Conservation (phyloP, 2,888 invertebrate species). For the Melikaiella ostensackeni region DNA sequence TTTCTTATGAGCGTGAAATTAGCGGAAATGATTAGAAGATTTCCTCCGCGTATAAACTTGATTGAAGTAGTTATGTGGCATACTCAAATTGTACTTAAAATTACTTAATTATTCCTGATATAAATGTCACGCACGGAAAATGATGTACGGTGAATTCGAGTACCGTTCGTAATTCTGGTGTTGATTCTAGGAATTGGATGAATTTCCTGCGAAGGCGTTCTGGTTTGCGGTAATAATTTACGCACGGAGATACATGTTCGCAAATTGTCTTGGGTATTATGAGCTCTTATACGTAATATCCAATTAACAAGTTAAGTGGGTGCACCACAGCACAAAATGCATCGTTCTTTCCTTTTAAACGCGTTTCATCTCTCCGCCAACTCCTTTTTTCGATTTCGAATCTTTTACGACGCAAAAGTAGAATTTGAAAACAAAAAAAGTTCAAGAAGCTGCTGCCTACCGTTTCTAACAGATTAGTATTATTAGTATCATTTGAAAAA, state of each 20-base stretch:
- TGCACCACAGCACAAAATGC: constrained; percentile 10
- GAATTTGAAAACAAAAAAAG: background rate
- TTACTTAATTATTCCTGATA: constrained; percentile 27
- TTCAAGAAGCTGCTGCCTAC: no score
- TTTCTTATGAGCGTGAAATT: constrained; percentile 1
- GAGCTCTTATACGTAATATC: constrained; percentile 24
- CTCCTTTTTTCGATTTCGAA: background rate
- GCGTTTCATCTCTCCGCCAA: background rate
- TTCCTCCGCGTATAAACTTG: background rate
- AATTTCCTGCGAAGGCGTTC: constrained; percentile 27
- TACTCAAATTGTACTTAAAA: background rate
- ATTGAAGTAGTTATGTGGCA: background rate
- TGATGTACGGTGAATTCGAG: constrained; percentile 22
- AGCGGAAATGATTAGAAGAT: background rate
- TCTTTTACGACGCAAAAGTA: background rate
- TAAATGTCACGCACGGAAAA: constrained; percentile 20
- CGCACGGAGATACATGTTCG: constrained; percentile 27
- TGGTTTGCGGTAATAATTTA: constrained; percentile 25
- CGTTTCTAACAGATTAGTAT: no score
- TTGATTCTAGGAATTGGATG: constrained; percentile 35
- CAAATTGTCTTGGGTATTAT: constrained; percentile 29
- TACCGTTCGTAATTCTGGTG: constrained; percentile 8
- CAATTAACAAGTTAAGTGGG: constrained; percentile 31
- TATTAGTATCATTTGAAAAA: no score
- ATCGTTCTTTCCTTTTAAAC: constrained; percentile 2